Evolutionary conservation across 2,113 vertebrate genomes (phyloP).

Genomic region (Sterrhoptilus dennistouni): DNA sequence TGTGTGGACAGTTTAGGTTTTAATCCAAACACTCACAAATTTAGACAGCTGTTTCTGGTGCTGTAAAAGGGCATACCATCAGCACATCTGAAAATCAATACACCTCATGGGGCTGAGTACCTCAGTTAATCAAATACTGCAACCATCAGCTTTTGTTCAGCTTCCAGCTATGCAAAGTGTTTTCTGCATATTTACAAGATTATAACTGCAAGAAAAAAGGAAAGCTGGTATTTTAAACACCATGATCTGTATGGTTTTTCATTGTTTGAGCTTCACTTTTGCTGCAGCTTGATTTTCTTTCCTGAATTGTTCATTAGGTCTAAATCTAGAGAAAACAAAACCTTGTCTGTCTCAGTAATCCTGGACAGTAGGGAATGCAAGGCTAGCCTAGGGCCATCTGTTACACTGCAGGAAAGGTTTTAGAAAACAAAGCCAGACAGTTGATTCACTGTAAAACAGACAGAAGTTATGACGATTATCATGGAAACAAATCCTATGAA

Average conservation of each 20-base stretch:
- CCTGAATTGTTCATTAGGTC: not conserved
- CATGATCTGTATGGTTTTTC: not conserved
- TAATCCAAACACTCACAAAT: not conserved
- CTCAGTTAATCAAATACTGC: not conserved
- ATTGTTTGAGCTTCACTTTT: not conserved
- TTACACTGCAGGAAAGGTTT: not conserved
- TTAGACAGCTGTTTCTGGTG: not conserved
- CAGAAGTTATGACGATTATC: not conserved
- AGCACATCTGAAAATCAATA: slow-evolving; percentile 28
- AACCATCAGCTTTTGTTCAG: not conserved
- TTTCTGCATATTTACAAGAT: not conserved
- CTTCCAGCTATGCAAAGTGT: not conserved
- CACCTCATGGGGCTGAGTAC: not conserved
- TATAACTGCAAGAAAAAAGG: not conserved
- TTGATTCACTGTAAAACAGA: slow-evolving; percentile 31
- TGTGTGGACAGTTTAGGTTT: not conserved
- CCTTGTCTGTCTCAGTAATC: not conserved
- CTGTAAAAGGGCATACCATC: not conserved
- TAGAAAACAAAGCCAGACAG: slow-evolving; percentile 11
- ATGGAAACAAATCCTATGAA: slow-evolving; percentile 18
- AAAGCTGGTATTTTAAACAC: not conserved
- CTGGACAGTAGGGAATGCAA: not conserved
- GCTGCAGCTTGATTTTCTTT: not conserved
- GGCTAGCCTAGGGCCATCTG: not conserved
- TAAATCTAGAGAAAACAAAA: not conserved